phyloP scores from a whole-genome alignment of 2,113 vertebrate species.

The Catharus bicknelli region DNA sequence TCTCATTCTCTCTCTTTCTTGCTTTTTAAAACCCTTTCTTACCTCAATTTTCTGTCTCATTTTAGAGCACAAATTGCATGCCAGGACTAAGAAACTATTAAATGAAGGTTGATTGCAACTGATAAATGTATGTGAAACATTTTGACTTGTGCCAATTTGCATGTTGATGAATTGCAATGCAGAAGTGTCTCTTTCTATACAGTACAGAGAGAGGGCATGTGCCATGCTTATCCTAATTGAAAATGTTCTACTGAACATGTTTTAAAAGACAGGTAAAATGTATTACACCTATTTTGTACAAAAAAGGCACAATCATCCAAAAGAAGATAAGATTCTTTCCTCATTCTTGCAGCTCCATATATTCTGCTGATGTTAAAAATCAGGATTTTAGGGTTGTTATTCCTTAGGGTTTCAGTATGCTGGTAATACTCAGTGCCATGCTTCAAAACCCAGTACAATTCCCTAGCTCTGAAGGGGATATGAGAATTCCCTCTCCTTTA shows the following conservation, averaged over 20 bases:
- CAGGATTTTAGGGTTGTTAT: background rate
- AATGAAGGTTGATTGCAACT: conserved; percentile 43
- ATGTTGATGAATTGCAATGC: conserved; percentile 33
- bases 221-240: background rate
- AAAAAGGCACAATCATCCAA: background rate
- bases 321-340: background rate
- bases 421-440: background rate
- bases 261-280: background rate
- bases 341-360: background rate
- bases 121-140: conserved; percentile 53
- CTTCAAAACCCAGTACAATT: background rate
- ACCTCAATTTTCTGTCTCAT: conserved; percentile 10
- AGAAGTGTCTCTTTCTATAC: background rate
- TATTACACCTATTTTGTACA: background rate
- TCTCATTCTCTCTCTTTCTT: background rate
- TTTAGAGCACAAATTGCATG: conserved; percentile 24
- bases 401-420: background rate
- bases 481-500: background rate
- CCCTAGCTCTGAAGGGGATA: background rate
- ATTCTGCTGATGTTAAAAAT: background rate
- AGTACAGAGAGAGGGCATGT: background rate
- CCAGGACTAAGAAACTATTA: conserved; percentile 23
- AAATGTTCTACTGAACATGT: background rate
- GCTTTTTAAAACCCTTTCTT: conserved; percentile 16
- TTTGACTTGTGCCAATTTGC: conserved; percentile 49